Conservation (phyloP, 2,888 invertebrate genomes). For the Scaptomyza parva region DNA sequence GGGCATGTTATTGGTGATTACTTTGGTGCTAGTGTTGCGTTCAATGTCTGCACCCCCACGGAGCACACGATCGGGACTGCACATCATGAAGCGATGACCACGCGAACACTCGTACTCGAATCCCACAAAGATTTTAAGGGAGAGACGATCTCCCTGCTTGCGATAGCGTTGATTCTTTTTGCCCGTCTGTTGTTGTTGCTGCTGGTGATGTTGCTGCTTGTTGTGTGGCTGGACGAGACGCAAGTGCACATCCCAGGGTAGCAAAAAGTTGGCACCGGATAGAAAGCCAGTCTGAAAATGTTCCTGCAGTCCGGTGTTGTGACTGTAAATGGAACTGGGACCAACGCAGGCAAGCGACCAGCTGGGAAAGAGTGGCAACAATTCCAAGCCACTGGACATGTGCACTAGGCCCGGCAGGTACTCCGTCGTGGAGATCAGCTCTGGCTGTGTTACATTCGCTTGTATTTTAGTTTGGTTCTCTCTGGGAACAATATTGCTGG, state of each 20-base stretch:
- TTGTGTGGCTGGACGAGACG: conserved; percentile 79
- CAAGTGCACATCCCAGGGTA: conserved; percentile 97
- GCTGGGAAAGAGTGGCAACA: conserved; percentile 94
- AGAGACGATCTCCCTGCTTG: conserved; percentile 85
- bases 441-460: conserved; percentile 86
- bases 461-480: conserved; percentile 2
- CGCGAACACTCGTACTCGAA: conserved; percentile 98
- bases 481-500: neutral
- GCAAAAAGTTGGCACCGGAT: conserved; percentile 93
- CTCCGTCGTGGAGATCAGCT: conserved; percentile 91
- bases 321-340: conserved; percentile 95
- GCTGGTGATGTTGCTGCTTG: conserved; percentile 29
- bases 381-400: conserved; percentile 89
- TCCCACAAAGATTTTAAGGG: conserved; percentile 96
- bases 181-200: conserved; percentile 43
- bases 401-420: conserved; percentile 97
- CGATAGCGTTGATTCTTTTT: conserved; percentile 81
- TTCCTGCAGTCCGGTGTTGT: conserved; percentile 93
- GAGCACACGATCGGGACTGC: conserved; percentile 92
- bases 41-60: conserved; percentile 89
- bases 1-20: conserved; percentile 96
- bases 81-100: conserved; percentile 98
- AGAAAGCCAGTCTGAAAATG: conserved; percentile 94
- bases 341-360: conserved; percentile 97
- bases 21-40: conserved; percentile 92